These are phyloP conservation scores for Ptyas mucosa DNA, from an alignment of 2,113 vertebrate species.

Conservation along the genomic window DNA sequence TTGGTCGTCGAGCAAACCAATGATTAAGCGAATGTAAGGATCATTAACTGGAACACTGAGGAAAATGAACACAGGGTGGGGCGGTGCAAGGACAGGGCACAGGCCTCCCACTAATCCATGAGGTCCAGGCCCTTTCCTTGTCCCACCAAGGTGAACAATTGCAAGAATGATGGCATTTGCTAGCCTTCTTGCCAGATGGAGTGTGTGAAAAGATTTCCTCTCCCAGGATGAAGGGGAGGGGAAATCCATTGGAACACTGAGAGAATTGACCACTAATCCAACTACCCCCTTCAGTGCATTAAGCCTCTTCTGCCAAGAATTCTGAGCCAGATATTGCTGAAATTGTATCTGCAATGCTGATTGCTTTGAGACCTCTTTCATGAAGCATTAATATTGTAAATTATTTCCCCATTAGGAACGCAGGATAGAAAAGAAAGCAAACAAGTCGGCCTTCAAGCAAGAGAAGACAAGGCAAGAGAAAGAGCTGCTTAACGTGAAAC, in stretches of 20 bases:
- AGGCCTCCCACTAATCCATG: neutral
- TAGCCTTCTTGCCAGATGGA: too few species aligned
- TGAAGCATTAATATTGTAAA: slow-evolving; percentile 13
- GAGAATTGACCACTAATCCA: too few species aligned
- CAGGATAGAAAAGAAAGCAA: slow-evolving; percentile 89
- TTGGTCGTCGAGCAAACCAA: neutral
- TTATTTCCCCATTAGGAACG: slow-evolving; percentile 74
- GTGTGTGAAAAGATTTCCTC: too few species aligned
- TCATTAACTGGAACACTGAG: neutral
- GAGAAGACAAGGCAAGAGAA: slow-evolving; percentile 91
- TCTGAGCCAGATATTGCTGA: neutral
- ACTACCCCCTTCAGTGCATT: neutral
- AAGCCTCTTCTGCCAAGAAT: neutral
- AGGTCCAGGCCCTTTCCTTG: neutral
- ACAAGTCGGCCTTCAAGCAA: slow-evolving; percentile 84
- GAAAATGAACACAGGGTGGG: neutral
- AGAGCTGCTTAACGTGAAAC: slow-evolving; percentile 81
- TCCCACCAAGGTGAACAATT: too few species aligned
- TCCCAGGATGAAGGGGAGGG: too few species aligned
- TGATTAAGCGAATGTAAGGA: neutral
- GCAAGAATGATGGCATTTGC: too few species aligned
- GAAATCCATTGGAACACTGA: too few species aligned
- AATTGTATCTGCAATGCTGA: neutral
- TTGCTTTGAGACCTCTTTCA: neutral
- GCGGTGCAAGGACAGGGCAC: too few species aligned